Evolutionary conservation across 2,113 vertebrate genomes (phyloP).

Genomic region (Aegypius monachus): DNA sequence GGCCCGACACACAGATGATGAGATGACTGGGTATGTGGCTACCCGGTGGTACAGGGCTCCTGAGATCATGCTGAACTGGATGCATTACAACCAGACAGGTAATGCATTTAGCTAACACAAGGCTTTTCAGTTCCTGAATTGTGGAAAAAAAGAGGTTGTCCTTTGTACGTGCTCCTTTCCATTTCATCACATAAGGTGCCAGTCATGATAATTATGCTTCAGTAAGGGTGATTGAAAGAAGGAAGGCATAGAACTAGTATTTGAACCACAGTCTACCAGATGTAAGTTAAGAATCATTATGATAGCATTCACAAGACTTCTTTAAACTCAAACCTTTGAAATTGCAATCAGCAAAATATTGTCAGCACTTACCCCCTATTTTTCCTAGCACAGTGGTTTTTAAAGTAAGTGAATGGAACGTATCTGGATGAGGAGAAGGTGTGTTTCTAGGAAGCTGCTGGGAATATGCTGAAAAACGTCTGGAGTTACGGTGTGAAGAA

Average conservation of each 20-base stretch:
- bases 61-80: slow-evolving; percentile 99
- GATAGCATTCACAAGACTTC: neutral
- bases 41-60: slow-evolving; percentile 97
- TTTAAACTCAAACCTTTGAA: neutral
- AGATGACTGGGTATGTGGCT: slow-evolving; percentile 97
- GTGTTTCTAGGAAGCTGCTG: neutral
- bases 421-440: neutral
- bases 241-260: neutral
- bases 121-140: neutral
- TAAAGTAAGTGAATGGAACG: neutral
- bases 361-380: neutral
- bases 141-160: neutral
- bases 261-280: neutral
- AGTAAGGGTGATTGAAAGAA: neutral
- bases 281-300: neutral
- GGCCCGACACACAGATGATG: slow-evolving; percentile 95
- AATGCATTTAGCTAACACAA: neutral
- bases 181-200: fast-evolving
- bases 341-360: neutral
- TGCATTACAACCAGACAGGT: slow-evolving; percentile 99
- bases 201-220: neutral
- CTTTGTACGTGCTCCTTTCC: neutral
- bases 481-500: neutral
- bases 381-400: neutral
- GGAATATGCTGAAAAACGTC: neutral